Evolutionary conservation across 2,797 vertebrate genomes (phyloP).

Genomic region (Hippoglossus hippoglossus): DNA sequence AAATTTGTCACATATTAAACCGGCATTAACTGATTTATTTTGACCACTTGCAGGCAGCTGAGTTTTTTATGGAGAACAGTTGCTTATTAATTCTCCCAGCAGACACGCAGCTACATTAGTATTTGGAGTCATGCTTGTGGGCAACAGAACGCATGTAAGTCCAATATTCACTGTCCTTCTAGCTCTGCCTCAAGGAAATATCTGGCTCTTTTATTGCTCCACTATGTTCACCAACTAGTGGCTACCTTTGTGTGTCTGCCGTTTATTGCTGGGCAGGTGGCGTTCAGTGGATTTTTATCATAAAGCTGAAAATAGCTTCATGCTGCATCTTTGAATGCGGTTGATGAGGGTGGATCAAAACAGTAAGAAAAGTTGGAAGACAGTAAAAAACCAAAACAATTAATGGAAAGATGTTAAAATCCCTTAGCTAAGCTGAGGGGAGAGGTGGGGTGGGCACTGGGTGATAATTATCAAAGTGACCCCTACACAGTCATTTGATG

Average conservation of each 20-base stretch:
- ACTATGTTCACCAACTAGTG: background rate
- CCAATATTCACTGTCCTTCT: background rate
- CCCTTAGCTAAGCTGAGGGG: background rate
- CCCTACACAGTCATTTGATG: too few species aligned
- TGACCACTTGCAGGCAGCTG: background rate
- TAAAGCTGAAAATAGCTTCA: background rate
- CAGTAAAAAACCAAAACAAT: background rate
- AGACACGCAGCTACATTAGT: slow-evolving; percentile 3
- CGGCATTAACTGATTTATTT: background rate
- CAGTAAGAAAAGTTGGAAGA: background rate
- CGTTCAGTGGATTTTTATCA: background rate
- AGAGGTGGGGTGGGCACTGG: too few species aligned
- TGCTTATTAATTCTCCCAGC: slow-evolving; percentile 4
- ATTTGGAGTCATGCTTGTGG: background rate
- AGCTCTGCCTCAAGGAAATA: slow-evolving; percentile 1
- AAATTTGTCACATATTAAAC: background rate
- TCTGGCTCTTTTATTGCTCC: background rate
- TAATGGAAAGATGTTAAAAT: slow-evolving; percentile 3
- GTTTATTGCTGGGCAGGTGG: slow-evolving; percentile 11
- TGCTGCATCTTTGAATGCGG: slow-evolving; percentile 4
- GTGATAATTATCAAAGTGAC: background rate
- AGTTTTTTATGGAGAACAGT: slow-evolving; percentile 1
- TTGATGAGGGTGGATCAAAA: background rate
- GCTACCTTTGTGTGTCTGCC: background rate
- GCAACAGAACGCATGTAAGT: background rate